phyloP scores from a whole-genome alignment of 1,140 invertebrate genomes.

The Drosophila funebris region DNA sequence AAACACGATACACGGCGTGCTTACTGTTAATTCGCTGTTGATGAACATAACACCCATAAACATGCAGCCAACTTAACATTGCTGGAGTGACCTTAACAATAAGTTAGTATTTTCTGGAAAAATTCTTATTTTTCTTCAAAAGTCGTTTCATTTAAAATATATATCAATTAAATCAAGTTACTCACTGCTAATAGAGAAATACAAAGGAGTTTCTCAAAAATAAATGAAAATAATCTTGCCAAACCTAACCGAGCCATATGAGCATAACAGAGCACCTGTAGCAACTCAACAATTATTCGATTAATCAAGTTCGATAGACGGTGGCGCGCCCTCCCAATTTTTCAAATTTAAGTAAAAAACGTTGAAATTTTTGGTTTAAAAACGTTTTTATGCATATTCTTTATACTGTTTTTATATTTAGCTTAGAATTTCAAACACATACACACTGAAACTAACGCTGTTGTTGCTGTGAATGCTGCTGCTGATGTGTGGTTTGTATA shows the following conservation, averaged over 20 bases:
- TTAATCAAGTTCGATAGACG: not conserved
- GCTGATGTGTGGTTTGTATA: constrained; percentile 17
- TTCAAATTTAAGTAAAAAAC: constrained; percentile 17
- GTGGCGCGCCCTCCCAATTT: not conserved
- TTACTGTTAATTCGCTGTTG: not conserved
- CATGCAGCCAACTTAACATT: not conserved
- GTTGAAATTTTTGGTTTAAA: constrained; percentile 60
- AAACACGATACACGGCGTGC: not conserved
- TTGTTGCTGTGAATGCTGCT: constrained; percentile 31
- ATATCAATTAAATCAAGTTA: no score
- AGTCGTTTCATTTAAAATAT: not conserved
- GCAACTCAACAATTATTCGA: not conserved
- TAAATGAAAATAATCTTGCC: not conserved
- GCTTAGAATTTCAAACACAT: constrained; percentile 80
- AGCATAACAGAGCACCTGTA: not conserved
- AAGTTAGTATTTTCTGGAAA: no score
- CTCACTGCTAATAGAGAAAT: no score
- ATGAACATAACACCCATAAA: not conserved
- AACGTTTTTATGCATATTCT: constrained; percentile 77
- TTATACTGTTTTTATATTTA: constrained; percentile 74
- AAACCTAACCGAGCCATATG: not conserved
- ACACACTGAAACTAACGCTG: constrained; percentile 72
- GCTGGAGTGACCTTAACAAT: no score
- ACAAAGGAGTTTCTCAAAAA: no score
- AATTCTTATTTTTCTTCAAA: no score